Base-by-base conservation (phyloP, 2,113 vertebrate species). In the Ameiurus melas region DNA sequence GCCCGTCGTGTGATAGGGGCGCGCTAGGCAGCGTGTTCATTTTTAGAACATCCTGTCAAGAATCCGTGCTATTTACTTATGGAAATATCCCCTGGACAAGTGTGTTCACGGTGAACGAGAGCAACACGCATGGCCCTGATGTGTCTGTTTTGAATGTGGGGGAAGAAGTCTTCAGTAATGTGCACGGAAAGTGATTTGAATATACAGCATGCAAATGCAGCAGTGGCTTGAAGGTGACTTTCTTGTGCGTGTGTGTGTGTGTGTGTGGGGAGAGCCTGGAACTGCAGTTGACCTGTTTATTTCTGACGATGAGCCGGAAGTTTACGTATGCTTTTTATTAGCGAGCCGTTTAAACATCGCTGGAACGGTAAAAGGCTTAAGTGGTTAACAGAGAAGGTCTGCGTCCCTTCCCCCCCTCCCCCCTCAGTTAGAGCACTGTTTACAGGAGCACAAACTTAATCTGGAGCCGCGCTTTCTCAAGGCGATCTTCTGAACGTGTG, bases 1-100 rank as follows among this genome's bases (percentile, higher is more conserved):
- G 93, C 90, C 90, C 57, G 90, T 90, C 60, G 58, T 92, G 92
- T 94, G 94, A 94, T 93, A 25, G 93, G 93, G 94, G 93, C 93
- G 89, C 75, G 47, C 86, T 7, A 66, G 92, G 93, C 78, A 36
- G 86, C 90, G 92, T 77, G 94, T 91, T 94, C 93, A 94, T 95
- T 95, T 95, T 93, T 94, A 94, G 93, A 88, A 88, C 90, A 90
- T 92, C 92, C 92, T 96, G 95, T 95, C 95, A 94, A 43, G 91
- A 93, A 93, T 93, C 90, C 94, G 94, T 94, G 94, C 94, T 95
- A 95, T 95, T 96, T 96, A 94, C 94, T 93, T 92, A 95, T 95
- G 94, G 92, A 95, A 95, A 95, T 94, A 91, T 93, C 93, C 77
- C 60, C 78, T 79, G 85, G 88, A 83, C 73, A 62, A 70, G 81